These are phyloP conservation scores for Myotis planiceps DNA, from an alignment of 2,797 vertebrate species.

Conservation along the genomic window DNA sequence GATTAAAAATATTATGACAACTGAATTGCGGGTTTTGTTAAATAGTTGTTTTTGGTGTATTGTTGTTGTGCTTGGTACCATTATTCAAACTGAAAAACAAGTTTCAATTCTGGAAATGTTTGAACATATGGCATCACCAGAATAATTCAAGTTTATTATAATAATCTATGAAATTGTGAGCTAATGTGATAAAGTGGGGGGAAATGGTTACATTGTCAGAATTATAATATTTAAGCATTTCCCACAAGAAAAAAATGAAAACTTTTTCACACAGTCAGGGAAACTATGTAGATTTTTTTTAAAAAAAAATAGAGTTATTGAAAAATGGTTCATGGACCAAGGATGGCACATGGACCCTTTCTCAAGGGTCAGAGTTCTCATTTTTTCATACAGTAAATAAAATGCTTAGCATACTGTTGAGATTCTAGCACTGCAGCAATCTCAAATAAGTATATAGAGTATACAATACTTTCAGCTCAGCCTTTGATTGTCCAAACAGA, in stretches of 20 bases:
- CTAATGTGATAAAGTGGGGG: not conserved
- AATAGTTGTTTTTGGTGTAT: not conserved
- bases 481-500: not conserved
- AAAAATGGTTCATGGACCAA: no score
- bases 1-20: not conserved
- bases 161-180: not conserved
- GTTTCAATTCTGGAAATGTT: not conserved
- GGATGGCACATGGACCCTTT: not conserved
- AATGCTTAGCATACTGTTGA: not conserved
- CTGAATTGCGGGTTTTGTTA: not conserved
- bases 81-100: conserved; percentile 14
- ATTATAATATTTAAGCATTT: not conserved
- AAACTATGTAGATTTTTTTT: not conserved
- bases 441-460: not conserved
- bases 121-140: not conserved
- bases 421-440: not conserved
- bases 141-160: not conserved
- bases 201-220: not conserved
- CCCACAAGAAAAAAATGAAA: not conserved
- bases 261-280: not conserved
- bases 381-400: not conserved
- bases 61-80: not conserved
- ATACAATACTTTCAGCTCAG: not conserved
- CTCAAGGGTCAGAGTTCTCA: not conserved
- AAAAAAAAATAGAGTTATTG: no score